phyloP scores from a whole-genome alignment of 2,113 vertebrate genomes.

The Atlantisia rogersi region DNA sequence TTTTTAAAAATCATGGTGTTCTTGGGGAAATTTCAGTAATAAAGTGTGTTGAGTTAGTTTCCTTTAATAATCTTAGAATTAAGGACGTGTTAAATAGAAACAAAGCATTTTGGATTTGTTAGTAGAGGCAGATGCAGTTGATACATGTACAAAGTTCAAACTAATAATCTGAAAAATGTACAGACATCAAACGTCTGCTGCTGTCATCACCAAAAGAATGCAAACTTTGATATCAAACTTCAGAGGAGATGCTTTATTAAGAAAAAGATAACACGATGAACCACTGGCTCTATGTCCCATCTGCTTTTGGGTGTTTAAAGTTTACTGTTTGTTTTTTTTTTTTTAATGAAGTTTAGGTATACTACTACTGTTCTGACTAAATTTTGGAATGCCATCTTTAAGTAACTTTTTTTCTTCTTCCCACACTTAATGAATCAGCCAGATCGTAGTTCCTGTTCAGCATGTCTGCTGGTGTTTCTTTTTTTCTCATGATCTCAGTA shows the following conservation, averaged over 20 bases:
- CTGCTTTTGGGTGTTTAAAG: neutral
- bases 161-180: constrained; percentile 8
- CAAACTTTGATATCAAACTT: constrained; percentile 13
- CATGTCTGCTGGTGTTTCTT: neutral
- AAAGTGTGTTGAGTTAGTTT: neutral
- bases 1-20: neutral
- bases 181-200: constrained; percentile 10
- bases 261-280: neutral
- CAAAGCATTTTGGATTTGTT: constrained; percentile 8
- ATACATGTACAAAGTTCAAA: neutral
- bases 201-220: neutral
- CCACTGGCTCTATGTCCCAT: neutral
- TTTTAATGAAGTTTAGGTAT: neutral
- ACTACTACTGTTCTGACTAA: neutral
- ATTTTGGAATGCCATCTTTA: neutral
- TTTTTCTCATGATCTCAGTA: neutral
- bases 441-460: neutral
- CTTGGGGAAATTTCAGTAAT: neutral
- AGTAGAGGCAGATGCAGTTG: constrained; percentile 10
- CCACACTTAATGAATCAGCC: neutral
- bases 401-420: neutral
- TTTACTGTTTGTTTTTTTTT: neutral
- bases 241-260: neutral
- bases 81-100: neutral
- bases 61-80: neutral